These are phyloP conservation scores for Stegostoma tigrinum DNA, from an alignment of 2,113 vertebrate genomes.

Conservation along the genomic window DNA sequence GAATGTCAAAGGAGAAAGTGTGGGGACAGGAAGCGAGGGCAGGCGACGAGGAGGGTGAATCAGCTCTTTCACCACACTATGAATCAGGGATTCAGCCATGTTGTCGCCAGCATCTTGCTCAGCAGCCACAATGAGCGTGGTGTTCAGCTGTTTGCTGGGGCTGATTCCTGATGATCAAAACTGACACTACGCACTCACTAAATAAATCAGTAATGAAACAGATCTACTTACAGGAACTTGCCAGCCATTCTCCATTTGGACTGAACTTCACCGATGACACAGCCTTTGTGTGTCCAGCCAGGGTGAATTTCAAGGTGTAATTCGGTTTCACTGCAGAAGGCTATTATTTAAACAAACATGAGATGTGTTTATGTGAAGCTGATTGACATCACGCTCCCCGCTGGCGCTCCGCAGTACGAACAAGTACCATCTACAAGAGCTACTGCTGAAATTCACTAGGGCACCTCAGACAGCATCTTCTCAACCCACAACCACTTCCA, in stretches of 20 bases:
- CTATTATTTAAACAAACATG: slow-evolving; percentile 52
- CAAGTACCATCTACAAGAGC: not conserved
- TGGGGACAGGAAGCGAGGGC: too few relatives aligned
- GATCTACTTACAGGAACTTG: slow-evolving; percentile 85
- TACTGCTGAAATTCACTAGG: not conserved
- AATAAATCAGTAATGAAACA: not conserved
- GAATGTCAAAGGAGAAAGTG: too few relatives aligned
- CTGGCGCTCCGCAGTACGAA: not conserved
- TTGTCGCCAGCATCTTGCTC: not conserved
- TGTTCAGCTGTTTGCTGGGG: not conserved
- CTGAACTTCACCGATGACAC: slow-evolving; percentile 98
- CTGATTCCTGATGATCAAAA: not conserved
- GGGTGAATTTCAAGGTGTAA: slow-evolving; percentile 93
- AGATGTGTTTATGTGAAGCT: not conserved
- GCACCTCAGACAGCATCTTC: not conserved
- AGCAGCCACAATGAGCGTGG: not conserved
- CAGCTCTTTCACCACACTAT: not conserved
- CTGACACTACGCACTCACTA: not conserved
- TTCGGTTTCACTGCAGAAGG: slow-evolving; percentile 90
- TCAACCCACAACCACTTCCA: not conserved
- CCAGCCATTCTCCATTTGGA: slow-evolving; percentile 94
- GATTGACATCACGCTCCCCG: not conserved
- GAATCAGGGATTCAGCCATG: not conserved
- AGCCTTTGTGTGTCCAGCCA: slow-evolving; percentile 94
- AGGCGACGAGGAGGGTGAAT: not conserved